Evolutionary conservation across 2,797 vertebrate species (phyloP), one percentile per base, ranked within the genome.

Genomic region (Sphenodon punctatus): DNA sequence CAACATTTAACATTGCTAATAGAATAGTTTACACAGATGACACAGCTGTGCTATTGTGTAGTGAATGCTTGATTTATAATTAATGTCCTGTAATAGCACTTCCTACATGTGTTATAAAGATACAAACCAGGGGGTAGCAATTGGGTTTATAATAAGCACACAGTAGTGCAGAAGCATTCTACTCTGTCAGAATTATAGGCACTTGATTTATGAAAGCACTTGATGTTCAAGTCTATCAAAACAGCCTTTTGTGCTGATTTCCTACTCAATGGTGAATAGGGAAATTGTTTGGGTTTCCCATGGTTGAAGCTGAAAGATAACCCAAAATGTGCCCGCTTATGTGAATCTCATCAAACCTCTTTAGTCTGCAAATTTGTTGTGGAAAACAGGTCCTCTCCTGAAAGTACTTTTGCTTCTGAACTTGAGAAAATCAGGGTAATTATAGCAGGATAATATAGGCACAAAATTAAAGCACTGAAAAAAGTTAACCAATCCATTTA

Each of bases 1-100:
- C 64, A 89, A 17, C n/a, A 58, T 38, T 48, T 8, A 75, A 20
- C 39, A 34, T 70, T 89, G 79, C 80, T 85, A 74, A 80, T 73
- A 80, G 48, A 80, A 73, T 73, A 72, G 4, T 65, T 78, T 49
- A n/a, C 75, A 20, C 43, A 67, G 36, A 46, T 87, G 27, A 6
- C 49, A 49, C 39, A 80, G 78, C 59, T 92, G 36, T 79, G 75
- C 19, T 51, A 2, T 59, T 64, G 14, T 59, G 3, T 76, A 66
- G 46, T 82, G 42, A 85, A 67, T 64, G 27, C 5, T 72, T 68
- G n/a, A 86, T 61, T 38, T 55, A 20, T n/a, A 64, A 10, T 78
- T 77, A 63, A 60, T 85, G 3, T 43, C 51, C 56, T 51, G 49
- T 72, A 70, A 78, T 87, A 82, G 38, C 46, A 38, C 70, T 87